Base-by-base conservation (phyloP, 2,888 invertebrate species). In the Meteorus colon region DNA sequence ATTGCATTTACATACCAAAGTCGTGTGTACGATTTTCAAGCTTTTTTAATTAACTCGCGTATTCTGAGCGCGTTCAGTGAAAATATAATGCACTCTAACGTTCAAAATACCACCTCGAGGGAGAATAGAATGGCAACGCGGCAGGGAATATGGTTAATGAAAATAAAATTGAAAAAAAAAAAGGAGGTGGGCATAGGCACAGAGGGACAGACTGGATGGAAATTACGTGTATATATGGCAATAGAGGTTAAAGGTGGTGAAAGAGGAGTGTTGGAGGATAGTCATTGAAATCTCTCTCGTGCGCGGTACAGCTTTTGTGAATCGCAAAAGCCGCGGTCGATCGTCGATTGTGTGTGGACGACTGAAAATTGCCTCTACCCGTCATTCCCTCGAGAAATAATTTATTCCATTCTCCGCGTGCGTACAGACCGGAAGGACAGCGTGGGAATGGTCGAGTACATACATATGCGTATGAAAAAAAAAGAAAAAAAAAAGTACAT, bases 341-440 rank as follows among this genome's bases (percentile, higher is more conserved):
- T 66, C 77, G 72, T 76, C 78, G 76, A 78, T 79, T 77, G 55
- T 55, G 65, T 76, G 66, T 34, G 70, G 55, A 55, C 65, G 45
- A 65, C 60, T 65, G 48, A 69, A 78, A 76, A 78, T 78, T 78
- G 80, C 79, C 77, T 75, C 62, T 51, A 66, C 73, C 74, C 31
- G 31, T 66, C 45, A 16, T 74, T 55, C 76, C 76, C 80, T 75
- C 76, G 76, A 77, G 79, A 69, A 70, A 82, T 83, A 82, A 82
- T 82, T 77, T 79, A 82, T 81, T 82, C 79, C 73, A 78, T 75
- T 74, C 77, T 78, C 59, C 31, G 51, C 4, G 70, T 31, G 70
- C 51, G 55, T 59, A n/a, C 55, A 51, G 70, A 55, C 65, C 29
- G 67, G 29, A 65, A 37, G 45, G 31, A 55, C 55, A 67, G 37